Evolutionary conservation across 2,113 vertebrate species (phyloP).

Genomic region (Nothoprocta perdicaria): DNA sequence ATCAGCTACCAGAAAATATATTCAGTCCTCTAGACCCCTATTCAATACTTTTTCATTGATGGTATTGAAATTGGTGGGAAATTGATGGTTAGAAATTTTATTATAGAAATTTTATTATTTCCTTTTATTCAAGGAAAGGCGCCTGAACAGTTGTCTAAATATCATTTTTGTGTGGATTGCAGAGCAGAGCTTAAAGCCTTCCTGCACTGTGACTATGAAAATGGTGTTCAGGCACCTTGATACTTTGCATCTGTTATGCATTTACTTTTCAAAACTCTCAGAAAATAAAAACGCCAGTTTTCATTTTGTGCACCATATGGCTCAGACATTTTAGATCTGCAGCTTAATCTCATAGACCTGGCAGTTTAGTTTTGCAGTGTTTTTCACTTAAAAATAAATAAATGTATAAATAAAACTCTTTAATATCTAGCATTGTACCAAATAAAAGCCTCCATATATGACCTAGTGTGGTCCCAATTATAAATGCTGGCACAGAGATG

Average conservation of each 20-base stretch:
- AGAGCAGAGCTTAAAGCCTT: background rate
- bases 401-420: background rate
- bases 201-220: background rate
- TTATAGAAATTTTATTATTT: background rate
- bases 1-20: background rate
- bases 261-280: constrained; percentile 33
- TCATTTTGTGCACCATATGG: background rate
- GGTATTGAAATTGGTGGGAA: too few relatives aligned
- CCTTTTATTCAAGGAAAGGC: background rate
- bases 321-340: background rate
- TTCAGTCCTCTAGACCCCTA: background rate
- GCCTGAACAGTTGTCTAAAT: background rate
- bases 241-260: constrained; percentile 5
- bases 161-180: background rate
- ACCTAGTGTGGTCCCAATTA: background rate
- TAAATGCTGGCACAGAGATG: background rate
- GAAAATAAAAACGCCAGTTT: constrained; percentile 64
- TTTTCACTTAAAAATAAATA: background rate
- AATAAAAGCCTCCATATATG: background rate
- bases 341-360: background rate
- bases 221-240: background rate
- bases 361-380: background rate
- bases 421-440: background rate
- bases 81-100: background rate
- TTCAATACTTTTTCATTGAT: background rate